phyloP scores from a whole-genome alignment of 2,797 vertebrate genomes.

The Octomys mimax region DNA sequence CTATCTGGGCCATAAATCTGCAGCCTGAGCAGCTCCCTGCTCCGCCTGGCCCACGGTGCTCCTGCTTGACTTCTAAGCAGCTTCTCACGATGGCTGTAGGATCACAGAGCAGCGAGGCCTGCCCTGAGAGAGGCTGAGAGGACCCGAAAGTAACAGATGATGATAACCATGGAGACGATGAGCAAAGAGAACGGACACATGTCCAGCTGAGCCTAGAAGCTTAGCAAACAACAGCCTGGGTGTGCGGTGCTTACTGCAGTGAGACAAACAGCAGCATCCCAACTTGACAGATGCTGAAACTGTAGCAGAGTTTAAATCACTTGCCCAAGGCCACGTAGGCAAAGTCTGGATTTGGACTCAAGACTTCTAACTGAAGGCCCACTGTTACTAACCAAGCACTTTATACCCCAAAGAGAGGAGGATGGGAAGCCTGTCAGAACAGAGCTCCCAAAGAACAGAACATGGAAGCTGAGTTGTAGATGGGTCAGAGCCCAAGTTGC shows the following conservation, averaged over 20 bases:
- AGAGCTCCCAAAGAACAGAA: neutral
- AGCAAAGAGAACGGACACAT: neutral
- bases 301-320: neutral
- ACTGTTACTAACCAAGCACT: neutral
- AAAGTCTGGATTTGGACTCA: neutral
- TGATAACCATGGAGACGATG: neutral
- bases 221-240: neutral
- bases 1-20: slow-evolving; percentile 59
- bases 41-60: neutral
- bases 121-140: neutral
- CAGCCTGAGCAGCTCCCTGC: neutral
- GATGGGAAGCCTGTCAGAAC: neutral
- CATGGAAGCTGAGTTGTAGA: neutral
- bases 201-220: neutral
- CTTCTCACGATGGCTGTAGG: neutral
- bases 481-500: neutral
- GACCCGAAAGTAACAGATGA: neutral
- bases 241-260: neutral
- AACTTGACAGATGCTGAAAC: neutral
- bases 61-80: neutral
- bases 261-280: neutral
- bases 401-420: neutral
- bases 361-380: neutral
- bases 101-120: neutral
- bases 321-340: neutral